Percentiles rank a stretch among this genome's conserved stretches.
phyloP scores from a whole-genome alignment of 2,797 vertebrate species.

The Carapus acus region DNA sequence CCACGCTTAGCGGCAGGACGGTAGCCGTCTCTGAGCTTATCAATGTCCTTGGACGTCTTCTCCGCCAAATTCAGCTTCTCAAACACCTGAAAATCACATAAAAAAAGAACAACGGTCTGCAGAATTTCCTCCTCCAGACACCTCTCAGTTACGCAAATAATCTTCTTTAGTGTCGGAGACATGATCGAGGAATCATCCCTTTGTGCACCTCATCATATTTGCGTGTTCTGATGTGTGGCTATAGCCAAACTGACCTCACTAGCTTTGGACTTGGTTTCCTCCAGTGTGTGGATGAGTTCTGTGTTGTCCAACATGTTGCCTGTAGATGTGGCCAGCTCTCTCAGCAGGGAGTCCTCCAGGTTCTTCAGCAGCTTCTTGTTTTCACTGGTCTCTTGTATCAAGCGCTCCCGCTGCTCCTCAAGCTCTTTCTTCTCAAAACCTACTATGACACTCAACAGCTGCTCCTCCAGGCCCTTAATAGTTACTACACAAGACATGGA shows the following conservation, averaged over 20 bases:
- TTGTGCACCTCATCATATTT: background rate
- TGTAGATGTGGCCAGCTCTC: constrained; percentile 86
- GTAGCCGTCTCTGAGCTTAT: constrained; percentile 87
- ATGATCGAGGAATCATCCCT: too few species aligned
- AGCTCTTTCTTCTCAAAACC: constrained; percentile 85
- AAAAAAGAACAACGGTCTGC: background rate
- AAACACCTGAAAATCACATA: constrained; percentile 74
- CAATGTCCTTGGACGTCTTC: constrained; percentile 81
- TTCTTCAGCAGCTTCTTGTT: constrained; percentile 92
- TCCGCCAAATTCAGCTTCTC: constrained; percentile 88
- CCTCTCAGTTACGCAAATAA: background rate
- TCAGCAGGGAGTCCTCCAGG: constrained; percentile 87
- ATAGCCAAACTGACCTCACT: constrained; percentile 74
- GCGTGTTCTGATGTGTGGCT: background rate
- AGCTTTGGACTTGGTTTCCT: constrained; percentile 92
- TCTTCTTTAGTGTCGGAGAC: background rate
- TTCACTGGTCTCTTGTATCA: constrained; percentile 91
- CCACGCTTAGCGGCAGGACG: constrained; percentile 88
- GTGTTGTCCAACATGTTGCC: constrained; percentile 97
- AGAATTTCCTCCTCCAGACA: too few species aligned
- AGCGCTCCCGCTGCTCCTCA: constrained; percentile 87
- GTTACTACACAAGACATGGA: too few species aligned
- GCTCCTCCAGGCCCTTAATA: constrained; percentile 91
- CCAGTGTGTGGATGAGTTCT: constrained; percentile 86
- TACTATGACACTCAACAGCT: constrained; percentile 90